Evolutionary conservation across 2,888 invertebrate species (phyloP).

Genomic region (Diarsia rubi): DNA sequence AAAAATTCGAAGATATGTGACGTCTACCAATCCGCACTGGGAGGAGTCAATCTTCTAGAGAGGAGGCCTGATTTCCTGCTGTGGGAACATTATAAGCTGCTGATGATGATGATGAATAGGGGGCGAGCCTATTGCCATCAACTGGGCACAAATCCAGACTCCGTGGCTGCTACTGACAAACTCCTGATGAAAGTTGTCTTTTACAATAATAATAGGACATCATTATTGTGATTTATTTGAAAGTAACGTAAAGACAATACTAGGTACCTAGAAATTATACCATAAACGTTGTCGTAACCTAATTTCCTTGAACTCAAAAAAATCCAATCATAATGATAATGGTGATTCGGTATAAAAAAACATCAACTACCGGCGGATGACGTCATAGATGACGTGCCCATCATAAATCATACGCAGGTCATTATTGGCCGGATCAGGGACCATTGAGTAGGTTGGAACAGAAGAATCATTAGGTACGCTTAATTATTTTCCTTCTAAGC

Average conservation of each 20-base stretch:
- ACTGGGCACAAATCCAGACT: too few species aligned
- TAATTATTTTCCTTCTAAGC: too few species aligned
- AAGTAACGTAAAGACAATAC: background rate
- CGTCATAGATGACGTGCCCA: slow-evolving; percentile 52
- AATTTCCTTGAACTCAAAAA: slow-evolving; percentile 20
- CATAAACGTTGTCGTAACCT: background rate
- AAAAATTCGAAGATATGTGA: too few species aligned
- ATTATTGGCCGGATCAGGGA: slow-evolving; percentile 50
- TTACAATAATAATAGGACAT: background rate
- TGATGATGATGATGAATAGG: too few species aligned
- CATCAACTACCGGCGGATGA: slow-evolving; percentile 47
- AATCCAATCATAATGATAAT: slow-evolving; percentile 46
- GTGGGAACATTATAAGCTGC: too few species aligned
- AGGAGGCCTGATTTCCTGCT: too few species aligned
- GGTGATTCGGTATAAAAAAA: slow-evolving; percentile 45
- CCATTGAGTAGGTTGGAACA: background rate
- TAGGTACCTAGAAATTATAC: background rate
- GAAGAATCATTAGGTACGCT: slow-evolving; percentile 15
- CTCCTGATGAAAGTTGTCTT: background rate
- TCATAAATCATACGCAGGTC: slow-evolving; percentile 53
- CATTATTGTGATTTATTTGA: background rate
- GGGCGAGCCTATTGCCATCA: too few species aligned
- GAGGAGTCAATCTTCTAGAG: too few species aligned
- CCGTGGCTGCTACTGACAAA: too few species aligned
- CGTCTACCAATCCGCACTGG: too few species aligned